A percentile compares a stretch with the other conserved stretches of the same genome.
Conservation (phyloP, 1,140 invertebrate genomes). For the Diploscapter pachys region DNA sequence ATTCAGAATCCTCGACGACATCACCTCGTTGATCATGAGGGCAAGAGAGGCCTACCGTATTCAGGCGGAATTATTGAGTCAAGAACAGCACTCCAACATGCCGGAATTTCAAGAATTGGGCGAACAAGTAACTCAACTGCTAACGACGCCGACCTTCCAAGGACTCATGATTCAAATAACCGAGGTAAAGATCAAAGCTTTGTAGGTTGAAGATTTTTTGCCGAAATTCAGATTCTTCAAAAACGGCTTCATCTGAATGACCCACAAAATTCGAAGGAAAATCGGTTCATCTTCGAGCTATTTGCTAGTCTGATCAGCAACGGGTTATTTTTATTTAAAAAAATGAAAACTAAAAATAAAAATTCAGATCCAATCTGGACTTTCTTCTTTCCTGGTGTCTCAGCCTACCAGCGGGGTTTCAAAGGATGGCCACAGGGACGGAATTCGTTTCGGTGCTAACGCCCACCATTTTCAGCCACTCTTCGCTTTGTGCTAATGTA, state of each 20-base stretch:
- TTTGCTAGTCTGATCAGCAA: constrained; percentile 1
- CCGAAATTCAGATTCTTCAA: neutral
- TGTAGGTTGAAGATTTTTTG: neutral
- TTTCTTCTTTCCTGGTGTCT: constrained; percentile 1
- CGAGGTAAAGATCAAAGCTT: neutral
- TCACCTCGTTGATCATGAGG: neutral
- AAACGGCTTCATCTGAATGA: neutral
- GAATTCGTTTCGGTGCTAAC: constrained; percentile 3
- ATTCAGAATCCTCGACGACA: constrained; percentile 16
- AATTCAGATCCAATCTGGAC: neutral
- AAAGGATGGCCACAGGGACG: constrained; percentile 2
- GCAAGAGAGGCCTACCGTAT: neutral
- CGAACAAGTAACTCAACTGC: too few species aligned
- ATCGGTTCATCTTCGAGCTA: constrained; percentile 15
- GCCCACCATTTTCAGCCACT: neutral
- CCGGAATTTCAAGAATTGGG: too few species aligned
- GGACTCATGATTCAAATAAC: constrained; percentile 6
- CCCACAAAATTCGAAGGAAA: neutral
- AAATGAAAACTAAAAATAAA: neutral
- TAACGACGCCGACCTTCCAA: constrained; percentile 6
- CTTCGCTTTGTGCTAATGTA: constrained; percentile 5
- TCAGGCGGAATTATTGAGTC: too few species aligned
- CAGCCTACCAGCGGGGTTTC: constrained; percentile 3
- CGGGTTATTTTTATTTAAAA: neutral
- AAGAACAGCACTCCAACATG: too few species aligned